Evolutionary conservation across 2,888 invertebrate genomes (phyloP), one percentile per base, ranked within the genome.

Genomic region (Monochamus alternatus): DNA sequence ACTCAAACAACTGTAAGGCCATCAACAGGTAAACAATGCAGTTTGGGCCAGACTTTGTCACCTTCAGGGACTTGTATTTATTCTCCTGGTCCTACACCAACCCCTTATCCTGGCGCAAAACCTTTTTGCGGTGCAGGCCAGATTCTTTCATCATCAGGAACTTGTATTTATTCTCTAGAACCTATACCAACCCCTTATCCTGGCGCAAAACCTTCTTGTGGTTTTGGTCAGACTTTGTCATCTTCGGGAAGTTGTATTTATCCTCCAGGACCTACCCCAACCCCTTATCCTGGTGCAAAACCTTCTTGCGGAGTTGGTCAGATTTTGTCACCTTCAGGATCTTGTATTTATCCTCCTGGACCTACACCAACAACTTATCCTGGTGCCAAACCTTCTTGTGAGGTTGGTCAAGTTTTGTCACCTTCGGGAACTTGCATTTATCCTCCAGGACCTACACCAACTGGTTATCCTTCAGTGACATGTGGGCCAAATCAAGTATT

Each of bases 401-500:
- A 10, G 9, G 3, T 10, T 64, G 64, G 64, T 10, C 74, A 75
- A 64, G 12, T 67, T 14, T 47, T 71, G 31, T 70, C 70, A 12
- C 60, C 75, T 10, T 68, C 69, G 0, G 77, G 77, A 14, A 31
- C 5, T 32, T 76, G 76, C 38, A 66, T 67, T 12, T 73, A 62
- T 55, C 31, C 32, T 3, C 47, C 73, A 2, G 32, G n/a, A 12
- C 59, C 75, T 12, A 65, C 55, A 31, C 7, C 60, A 8, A 30
- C 60, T 2, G 60, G 32, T 31, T 60, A 38, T 7, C 44, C 59
- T 44, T 31, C 30, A 12, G 14, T 38, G 8, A 58, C 55, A 47
- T 32, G 81, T 68, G 78, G 79, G 10, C 77, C 80, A 47, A 81
- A 81, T 43, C 75, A 78, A 71, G 44, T 67, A 38, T 60, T 69